phyloP scores from a whole-genome alignment of 1,140 invertebrate genomes.

The Sitobion miscanthi region DNA sequence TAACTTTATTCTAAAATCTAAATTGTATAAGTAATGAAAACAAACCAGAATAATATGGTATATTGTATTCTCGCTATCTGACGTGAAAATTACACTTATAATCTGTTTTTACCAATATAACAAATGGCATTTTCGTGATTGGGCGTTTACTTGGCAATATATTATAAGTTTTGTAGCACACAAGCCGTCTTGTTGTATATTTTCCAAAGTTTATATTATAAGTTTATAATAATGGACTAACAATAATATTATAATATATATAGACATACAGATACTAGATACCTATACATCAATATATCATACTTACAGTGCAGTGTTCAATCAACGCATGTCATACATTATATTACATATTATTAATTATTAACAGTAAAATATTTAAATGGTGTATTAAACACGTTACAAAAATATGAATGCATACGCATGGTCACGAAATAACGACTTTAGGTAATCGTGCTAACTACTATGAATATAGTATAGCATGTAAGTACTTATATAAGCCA shows the following conservation, averaged over 20 bases:
- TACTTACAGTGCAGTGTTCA: background rate
- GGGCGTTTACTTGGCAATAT: constrained; percentile 21
- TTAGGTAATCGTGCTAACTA: background rate
- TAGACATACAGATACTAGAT: background rate
- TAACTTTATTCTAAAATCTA: background rate
- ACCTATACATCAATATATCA: background rate
- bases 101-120: background rate
- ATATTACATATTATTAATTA: background rate
- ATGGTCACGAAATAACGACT: background rate
- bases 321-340: background rate
- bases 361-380: background rate
- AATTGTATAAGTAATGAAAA: background rate
- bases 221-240: background rate
- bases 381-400: background rate
- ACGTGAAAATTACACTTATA: background rate
- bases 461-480: background rate
- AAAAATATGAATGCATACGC: background rate
- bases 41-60: background rate
- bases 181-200: background rate
- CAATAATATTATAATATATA: background rate
- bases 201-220: background rate
- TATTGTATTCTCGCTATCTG: background rate
- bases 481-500: background rate
- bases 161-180: background rate
- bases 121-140: constrained; percentile 36